Base-by-base conservation (phyloP, 2,113 vertebrate genomes). In the Carassius carassius region DNA sequence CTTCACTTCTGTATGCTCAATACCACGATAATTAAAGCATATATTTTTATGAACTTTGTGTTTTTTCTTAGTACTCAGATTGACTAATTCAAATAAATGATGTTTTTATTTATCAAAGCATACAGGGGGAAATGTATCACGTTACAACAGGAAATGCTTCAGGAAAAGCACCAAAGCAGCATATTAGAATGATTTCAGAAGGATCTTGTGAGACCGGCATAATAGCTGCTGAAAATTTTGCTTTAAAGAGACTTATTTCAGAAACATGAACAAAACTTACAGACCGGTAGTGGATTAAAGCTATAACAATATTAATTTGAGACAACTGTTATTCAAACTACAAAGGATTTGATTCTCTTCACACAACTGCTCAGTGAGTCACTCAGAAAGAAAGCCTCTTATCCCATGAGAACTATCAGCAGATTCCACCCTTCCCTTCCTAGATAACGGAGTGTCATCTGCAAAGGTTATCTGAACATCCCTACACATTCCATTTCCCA, bases 21-120 rank as follows among this genome's bases (percentile, higher is more conserved):
- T 86, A 88, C 84, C 84, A 85, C 75, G 23, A 81, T 23, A 58
- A 94, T 94, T 92, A 94, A 94, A 93, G 87, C 83, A 88, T 90
- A 76, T 91, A 90, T 94, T 94, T 94, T 90, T 93, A 91, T 78
- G 54, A 80, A 76, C 16, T 82, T 84, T 65, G n/a, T 62, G 3
- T 17, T 72, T 41, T 72, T 72, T 72, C 19, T 41, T 41, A 37
- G 19, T 41, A 12, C 3, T 70, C 41, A 37, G 67, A 37, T 47
- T 47, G 44, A 12, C 44, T 11, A 3, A 12, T 47, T 47, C 44
- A 47, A 12, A 19, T 4, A 21, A 37, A 21, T 41, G 9, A 3
- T 70, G 9, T 67, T 70, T 70, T 4, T 12, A 47, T 12, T 47
- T 47, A 47, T 47, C 10, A 47, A 47, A 47, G 44, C 11, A 47